Evolutionary conservation across 2,888 invertebrate genomes (phyloP).

Genomic region (Odontocolon sp.): DNA sequence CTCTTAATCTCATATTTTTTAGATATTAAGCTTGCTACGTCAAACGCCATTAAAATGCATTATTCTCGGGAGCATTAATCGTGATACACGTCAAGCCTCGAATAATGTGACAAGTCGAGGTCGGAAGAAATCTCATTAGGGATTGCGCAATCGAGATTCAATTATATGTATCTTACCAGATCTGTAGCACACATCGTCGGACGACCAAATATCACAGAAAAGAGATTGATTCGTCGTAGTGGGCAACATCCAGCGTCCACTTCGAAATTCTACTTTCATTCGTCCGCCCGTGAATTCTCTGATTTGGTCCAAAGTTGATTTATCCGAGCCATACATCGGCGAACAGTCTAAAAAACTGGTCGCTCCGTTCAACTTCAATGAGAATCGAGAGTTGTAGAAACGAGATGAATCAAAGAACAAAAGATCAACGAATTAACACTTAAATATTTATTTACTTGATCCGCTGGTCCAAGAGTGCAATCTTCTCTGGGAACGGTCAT

Average conservation of each 20-base stretch:
- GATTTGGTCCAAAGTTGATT: conserved; percentile 78
- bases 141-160: conserved; percentile 56
- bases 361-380: conserved; percentile 67
- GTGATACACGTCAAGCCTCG: too few relatives aligned
- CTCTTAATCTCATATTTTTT: too few relatives aligned
- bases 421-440: too few relatives aligned
- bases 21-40: too few relatives aligned
- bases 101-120: too few relatives aligned
- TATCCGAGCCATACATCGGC: conserved; percentile 82
- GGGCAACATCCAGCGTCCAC: conserved; percentile 81
- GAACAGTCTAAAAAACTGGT: conserved; percentile 83
- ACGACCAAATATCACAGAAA: conserved; percentile 63
- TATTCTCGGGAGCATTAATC: too few relatives aligned
- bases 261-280: conserved; percentile 77
- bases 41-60: too few relatives aligned
- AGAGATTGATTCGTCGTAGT: conserved; percentile 79
- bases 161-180: conserved; percentile 65
- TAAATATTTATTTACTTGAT: conserved; percentile 82
- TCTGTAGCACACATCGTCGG: conserved; percentile 65
- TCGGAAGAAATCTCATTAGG: neutral
- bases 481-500: conserved; percentile 83
- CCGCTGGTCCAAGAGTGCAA: conserved; percentile 83
- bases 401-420: neutral
- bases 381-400: too few relatives aligned
- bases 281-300: conserved; percentile 81